A percentile compares a stretch with the other conserved stretches of the same genome.
These are phyloP conservation scores for Stenodema calcarata DNA, from an alignment of 2,888 invertebrate species.

Conservation along the genomic window DNA sequence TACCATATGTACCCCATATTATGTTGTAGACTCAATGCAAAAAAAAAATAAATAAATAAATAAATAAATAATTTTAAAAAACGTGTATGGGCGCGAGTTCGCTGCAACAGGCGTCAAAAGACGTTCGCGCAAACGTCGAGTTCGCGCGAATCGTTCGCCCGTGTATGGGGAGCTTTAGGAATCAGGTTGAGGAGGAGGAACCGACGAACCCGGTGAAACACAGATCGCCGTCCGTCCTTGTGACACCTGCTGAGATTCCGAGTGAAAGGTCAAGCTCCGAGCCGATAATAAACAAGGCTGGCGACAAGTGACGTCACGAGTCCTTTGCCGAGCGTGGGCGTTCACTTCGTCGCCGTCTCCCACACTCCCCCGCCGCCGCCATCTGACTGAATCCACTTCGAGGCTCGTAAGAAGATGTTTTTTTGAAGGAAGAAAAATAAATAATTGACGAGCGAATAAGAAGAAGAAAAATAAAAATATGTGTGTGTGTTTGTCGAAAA, in stretches of 20 bases:
- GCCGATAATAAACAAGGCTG: conserved; percentile 31
- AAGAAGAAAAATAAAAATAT: too few relatives aligned
- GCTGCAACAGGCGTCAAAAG: too few relatives aligned
- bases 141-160: too few relatives aligned
- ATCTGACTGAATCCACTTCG: background rate
- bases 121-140: too few relatives aligned
- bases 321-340: background rate
- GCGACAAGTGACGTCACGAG: conserved; percentile 11
- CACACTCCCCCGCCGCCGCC: background rate
- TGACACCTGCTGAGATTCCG: conserved; percentile 10
- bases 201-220: background rate
- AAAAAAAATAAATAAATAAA: too few relatives aligned
- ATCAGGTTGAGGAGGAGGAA: too few relatives aligned
- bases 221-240: background rate
- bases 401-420: background rate
- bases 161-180: too few relatives aligned
- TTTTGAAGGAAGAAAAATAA: background rate
- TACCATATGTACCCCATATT: too few relatives aligned
- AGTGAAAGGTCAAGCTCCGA: conserved; percentile 25
- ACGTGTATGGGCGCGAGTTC: too few relatives aligned
- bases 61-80: too few relatives aligned
- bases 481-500: too few relatives aligned
- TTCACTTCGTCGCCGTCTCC: conserved; percentile 7
- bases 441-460: background rate
- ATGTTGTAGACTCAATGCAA: too few relatives aligned